Conservation (phyloP, 2,888 invertebrate genomes). For the Teinopalpus imperialis region DNA sequence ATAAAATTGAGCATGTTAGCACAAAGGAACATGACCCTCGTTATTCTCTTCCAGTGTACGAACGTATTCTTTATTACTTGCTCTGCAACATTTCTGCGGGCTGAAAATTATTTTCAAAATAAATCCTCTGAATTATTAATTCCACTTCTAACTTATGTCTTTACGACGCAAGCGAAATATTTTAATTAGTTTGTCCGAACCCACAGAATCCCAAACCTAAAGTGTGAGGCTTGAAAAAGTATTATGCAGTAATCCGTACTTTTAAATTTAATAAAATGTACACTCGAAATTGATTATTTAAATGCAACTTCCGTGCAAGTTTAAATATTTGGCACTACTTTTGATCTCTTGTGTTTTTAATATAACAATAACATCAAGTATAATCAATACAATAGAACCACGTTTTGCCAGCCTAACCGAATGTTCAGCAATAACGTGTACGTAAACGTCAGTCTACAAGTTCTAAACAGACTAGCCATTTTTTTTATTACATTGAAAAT, state of each 20-base stretch:
- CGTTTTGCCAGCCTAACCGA: no score
- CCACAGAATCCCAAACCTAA: slow-evolving; percentile 22
- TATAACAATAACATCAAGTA: no score
- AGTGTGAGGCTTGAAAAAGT: slow-evolving; percentile 18
- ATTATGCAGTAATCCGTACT: slow-evolving; percentile 11
- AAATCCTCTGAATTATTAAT: slow-evolving; percentile 36
- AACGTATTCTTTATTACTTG: slow-evolving; percentile 2
- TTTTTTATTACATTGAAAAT: no score
- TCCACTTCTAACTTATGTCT: slow-evolving; percentile 42
- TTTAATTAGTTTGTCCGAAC: slow-evolving; percentile 74
- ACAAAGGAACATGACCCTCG: neutral
- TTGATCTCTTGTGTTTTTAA: no score
- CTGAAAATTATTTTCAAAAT: slow-evolving; percentile 13
- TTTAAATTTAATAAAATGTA: neutral
- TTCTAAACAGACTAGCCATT: no score
- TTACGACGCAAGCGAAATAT: slow-evolving; percentile 63
- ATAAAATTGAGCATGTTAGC: neutral
- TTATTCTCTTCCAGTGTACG: slow-evolving; percentile 2
- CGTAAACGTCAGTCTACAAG: no score
- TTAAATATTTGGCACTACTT: no score
- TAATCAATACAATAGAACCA: no score
- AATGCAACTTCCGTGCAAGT: no score
- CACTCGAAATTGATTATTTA: no score
- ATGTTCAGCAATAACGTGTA: no score
- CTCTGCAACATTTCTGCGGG: neutral